Evolutionary conservation across 2,888 invertebrate species (phyloP), one percentile per base, ranked within the genome.

Genomic region (Drosophila emarginata): DNA sequence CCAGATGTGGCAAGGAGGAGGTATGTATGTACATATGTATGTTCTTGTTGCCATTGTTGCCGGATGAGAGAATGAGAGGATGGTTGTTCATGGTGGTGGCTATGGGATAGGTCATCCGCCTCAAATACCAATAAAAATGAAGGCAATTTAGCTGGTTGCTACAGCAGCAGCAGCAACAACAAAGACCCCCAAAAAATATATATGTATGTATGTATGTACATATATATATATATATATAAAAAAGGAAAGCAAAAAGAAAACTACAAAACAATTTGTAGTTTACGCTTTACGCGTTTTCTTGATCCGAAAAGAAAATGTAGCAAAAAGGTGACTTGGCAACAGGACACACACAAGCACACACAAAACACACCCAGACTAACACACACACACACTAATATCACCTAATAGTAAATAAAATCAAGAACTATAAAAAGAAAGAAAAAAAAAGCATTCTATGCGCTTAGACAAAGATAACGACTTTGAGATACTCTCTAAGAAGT

Each of bases 361-460:
- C 18, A 18, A 15, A 26, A 26, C 26, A 26, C 26, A 26, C 26
- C 32, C 11, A 32, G 11, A 11, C 45, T 21, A 11, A 45, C 45
- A 45, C 45, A 0, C 54, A 59, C 45, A 45, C 18, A 45, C 45
- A 45, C 45, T 4, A 54, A 59, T 59, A 64, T 64, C 28, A 53
- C 71, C 52, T 18, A 81, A 84, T 83, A 82, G 83, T 80, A 80
- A 87, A 86, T 82, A 87, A 80, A 87, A 78, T 82, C 74, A 77
- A 82, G 72, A 82, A 82, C 80, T 87, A 80, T 80, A 87, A 78
- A 80, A 76, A 64, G 63, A 40, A 54, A 71, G 69, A 87, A 78
- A 80, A 76, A 64, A 64, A 40, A 54, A 71, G 69, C 32, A 7
- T 32, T 32, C 9, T 1, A 32, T 9, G 9, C 2, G 11, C 11